These are phyloP conservation scores for Melanotus villosus DNA, from an alignment of 2,888 invertebrate genomes.

Conservation along the genomic window DNA sequence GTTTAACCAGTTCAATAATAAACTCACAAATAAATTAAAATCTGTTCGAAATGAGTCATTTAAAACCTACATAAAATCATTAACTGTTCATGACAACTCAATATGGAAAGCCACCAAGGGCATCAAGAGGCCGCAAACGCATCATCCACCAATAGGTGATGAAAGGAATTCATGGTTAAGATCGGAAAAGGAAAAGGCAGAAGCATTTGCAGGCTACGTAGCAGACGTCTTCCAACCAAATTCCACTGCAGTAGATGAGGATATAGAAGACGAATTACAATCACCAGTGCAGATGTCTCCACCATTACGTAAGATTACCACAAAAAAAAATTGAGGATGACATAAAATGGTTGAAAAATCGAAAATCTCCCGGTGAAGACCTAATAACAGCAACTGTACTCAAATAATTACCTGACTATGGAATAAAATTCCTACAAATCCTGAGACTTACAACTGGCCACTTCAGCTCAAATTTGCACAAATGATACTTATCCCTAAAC, in stretches of 20 bases:
- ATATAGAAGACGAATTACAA: conserved; percentile 20
- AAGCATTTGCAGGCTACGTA: conserved; percentile 3
- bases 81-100: conserved; percentile 13
- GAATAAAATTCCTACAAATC: conserved; percentile 10
- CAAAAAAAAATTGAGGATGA: background rate
- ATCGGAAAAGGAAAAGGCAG: conserved; percentile 2
- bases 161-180: background rate
- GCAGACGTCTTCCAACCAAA: conserved; percentile 17
- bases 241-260: background rate
- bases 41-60: conserved; percentile 3
- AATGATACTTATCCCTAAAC: background rate
- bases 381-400: conserved; percentile 4
- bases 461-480: conserved; percentile 4
- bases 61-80: conserved; percentile 11
- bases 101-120: conserved; percentile 2
- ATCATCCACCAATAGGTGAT: conserved; percentile 10
- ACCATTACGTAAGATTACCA: conserved; percentile 13
- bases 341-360: conserved; percentile 8
- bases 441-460: conserved; percentile 4
- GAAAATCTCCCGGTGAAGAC: conserved; percentile 17
- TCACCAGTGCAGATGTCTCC: background rate
- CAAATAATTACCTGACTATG: conserved; percentile 13
- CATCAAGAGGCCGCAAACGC: conserved; percentile 4
- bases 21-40: conserved; percentile 1
- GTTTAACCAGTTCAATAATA: conserved; percentile 7